A percentile compares a stretch with the other conserved stretches of the same genome.
Conservation (phyloP, 2,797 vertebrate species). For the Dermochelys coriacea region DNA sequence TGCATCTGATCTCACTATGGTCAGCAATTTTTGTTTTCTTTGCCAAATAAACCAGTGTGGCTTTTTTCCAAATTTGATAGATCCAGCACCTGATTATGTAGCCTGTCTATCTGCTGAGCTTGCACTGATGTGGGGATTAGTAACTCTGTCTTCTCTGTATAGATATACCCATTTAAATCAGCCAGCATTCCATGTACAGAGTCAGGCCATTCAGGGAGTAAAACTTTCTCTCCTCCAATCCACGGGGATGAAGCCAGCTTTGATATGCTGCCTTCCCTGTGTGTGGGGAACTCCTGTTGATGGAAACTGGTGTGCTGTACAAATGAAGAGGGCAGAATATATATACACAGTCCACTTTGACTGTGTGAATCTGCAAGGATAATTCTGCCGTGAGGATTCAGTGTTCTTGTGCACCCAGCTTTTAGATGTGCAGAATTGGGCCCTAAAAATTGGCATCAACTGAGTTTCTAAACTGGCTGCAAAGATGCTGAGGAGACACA, state of each 20-base stretch:
- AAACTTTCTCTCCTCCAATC: neutral
- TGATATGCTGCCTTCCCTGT: neutral
- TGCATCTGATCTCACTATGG: neutral
- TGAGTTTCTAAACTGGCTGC: neutral
- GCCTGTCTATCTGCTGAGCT: neutral
- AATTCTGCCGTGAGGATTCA: neutral
- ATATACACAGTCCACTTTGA: neutral
- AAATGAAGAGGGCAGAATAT: neutral
- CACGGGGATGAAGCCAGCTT: neutral
- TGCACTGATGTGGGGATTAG: neutral
- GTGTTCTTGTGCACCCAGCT: fast-evolving
- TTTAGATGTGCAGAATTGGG: neutral
- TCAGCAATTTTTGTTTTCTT: neutral
- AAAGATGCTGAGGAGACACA: slow-evolving; percentile 37
- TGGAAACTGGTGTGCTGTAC: neutral
- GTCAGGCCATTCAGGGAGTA: neutral
- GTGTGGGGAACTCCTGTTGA: neutral
- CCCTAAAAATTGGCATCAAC: neutral
- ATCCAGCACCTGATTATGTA: fast-evolving
- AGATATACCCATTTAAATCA: fast-evolving
- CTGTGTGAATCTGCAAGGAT: neutral
- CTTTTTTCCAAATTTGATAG: fast-evolving
- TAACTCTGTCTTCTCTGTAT: neutral
- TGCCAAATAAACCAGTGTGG: neutral
- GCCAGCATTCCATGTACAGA: neutral